Evolutionary conservation across 2,113 vertebrate species (phyloP).

Genomic region (Rafetus swinhoei): DNA sequence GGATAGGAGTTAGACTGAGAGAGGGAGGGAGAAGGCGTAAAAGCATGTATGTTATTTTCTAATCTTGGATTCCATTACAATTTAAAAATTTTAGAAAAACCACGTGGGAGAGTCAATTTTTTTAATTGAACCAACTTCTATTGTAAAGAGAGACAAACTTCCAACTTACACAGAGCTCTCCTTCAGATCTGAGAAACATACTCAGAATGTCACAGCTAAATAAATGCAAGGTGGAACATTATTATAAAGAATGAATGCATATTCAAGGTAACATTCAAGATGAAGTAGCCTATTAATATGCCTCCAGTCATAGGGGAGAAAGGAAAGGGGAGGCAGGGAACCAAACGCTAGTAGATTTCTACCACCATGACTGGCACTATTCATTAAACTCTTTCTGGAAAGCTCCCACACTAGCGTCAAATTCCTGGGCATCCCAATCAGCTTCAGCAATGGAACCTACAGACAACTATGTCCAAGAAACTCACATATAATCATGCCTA

Average conservation of each 20-base stretch:
- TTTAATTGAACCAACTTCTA: not conserved
- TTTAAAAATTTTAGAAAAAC: not conserved
- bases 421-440: not conserved
- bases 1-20: slow-evolving; percentile 16
- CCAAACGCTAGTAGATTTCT: not conserved
- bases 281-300: not conserved
- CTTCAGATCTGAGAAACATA: not conserved
- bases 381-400: not conserved
- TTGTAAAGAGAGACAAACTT: not conserved
- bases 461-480: not conserved
- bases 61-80: slow-evolving; percentile 25
- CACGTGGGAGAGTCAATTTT: not conserved
- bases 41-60: slow-evolving; percentile 19
- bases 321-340: not conserved
- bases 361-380: not conserved
- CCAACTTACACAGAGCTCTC: not conserved
- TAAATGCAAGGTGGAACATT: not conserved
- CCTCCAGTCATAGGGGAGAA: not conserved
- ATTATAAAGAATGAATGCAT: not conserved
- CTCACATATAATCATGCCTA: not conserved
- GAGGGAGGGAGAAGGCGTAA: not conserved
- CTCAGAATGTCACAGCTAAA: not conserved
- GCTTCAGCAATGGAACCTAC: not conserved
- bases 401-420: not conserved
- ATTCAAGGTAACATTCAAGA: not conserved